Base-by-base conservation (phyloP, 1,140 invertebrate genomes). In the Leptopilina boulardi region DNA sequence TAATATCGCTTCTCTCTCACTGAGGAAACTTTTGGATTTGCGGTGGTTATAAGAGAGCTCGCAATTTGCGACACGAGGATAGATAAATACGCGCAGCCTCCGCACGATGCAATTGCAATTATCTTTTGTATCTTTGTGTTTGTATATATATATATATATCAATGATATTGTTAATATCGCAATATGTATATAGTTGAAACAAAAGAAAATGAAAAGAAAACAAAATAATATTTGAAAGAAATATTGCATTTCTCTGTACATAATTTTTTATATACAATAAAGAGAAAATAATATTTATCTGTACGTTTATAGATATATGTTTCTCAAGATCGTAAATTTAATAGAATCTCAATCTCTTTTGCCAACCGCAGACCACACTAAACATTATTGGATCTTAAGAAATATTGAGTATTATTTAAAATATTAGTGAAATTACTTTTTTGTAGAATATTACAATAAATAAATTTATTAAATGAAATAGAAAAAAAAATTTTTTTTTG, bases 41-140 rank as follows among this genome's bases (percentile, higher is more conserved):
- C 59, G 59, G 59, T 66, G 59, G 59, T 66, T 66, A 66, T 66
- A 66, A 66, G 59, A 66, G 23, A 66, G 59, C 59, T 66, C 23
- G 59, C 59, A 66, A 66, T 66, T 30, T 66, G 59, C 59, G 59
- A 66, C 59, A 66, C 59, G 26, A 66, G 59, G 59, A 34, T 66
- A 66, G 59, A 66, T 66, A 66, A 66, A 66, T 66, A 66, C 26
- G 59, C 23, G 15, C n/a, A n/a, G 59, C 26, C 59, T 66, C 23
- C 23, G n/a, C n/a, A n/a, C 3, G 59, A 15, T 34, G 59, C 59
- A 66, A 30, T 66, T 66, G 59, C 59, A 66, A 66, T 66, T 66
- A 66, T 23, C 13, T 13, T 30, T 8, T 66, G 59, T n/a, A n/a
- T 66, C 59, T 66, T 66, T 66, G 59, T 66, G 26, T 23, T 66